Percentiles rank a stretch among this genome's conserved stretches.
Evolutionary conservation across 2,797 vertebrate species (phyloP).

Genomic region (Epinephelus coioides): DNA sequence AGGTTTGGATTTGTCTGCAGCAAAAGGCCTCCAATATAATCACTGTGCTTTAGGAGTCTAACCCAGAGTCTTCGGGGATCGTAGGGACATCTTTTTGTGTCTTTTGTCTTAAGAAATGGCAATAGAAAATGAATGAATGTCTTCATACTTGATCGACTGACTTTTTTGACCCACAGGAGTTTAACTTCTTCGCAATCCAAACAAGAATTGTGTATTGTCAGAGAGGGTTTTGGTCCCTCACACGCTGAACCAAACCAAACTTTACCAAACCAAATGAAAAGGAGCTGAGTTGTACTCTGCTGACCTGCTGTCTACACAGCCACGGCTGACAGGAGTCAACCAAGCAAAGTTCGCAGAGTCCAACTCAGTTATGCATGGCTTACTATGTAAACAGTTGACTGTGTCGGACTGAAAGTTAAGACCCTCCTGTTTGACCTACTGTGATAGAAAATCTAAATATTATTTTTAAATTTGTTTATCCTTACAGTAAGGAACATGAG

Average conservation of each 20-base stretch:
- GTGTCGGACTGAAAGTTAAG: conserved; percentile 5
- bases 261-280: conserved; percentile 67
- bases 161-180: conserved; percentile 31
- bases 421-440: conserved; percentile 35
- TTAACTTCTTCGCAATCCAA: conserved; percentile 4
- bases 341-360: conserved; percentile 27
- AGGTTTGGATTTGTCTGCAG: conserved; percentile 37
- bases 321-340: conserved; percentile 29
- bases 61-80: conserved; percentile 48
- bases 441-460: conserved; percentile 16
- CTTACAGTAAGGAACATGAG: conserved; percentile 37
- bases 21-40: conserved; percentile 63
- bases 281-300: conserved; percentile 32
- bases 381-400: conserved; percentile 53
- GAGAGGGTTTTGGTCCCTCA: conserved; percentile 30
- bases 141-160: conserved; percentile 41
- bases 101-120: conserved; percentile 60
- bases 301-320: conserved; percentile 48
- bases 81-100: conserved; percentile 47
- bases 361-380: conserved; percentile 35
- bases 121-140: conserved; percentile 68
- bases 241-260: conserved; percentile 30
- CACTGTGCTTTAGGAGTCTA: conserved; percentile 78
- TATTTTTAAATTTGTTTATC: conserved; percentile 34
- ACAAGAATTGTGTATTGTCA: conserved; percentile 11